Conservation (phyloP, 2,888 invertebrate genomes). For the Deilephila elpenor region DNA sequence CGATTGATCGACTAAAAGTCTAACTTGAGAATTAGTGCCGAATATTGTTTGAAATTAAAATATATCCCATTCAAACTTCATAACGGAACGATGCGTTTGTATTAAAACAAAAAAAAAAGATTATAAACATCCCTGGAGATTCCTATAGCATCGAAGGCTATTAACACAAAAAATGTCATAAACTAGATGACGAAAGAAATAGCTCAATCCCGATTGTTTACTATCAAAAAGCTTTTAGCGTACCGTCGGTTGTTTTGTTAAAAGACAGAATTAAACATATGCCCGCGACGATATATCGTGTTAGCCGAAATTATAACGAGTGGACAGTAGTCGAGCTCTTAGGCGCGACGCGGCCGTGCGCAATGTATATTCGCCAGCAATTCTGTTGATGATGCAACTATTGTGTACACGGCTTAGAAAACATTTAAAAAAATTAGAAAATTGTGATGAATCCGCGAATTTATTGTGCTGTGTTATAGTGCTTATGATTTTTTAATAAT, state of each 20-base stretch:
- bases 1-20: no score
- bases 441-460: no score
- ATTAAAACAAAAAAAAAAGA: no score
- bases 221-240: conserved; percentile 7
- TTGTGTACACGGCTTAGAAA: conserved; percentile 2
- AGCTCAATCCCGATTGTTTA: not conserved
- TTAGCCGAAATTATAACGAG: conserved; percentile 61
- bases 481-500: not conserved
- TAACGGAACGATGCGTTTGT: no score
- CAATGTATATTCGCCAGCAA: not conserved
- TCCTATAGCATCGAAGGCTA: no score
- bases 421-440: not conserved
- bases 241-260: not conserved
- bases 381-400: conserved; percentile 4
- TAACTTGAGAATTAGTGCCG: no score
- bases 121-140: no score
- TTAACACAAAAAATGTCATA: not conserved
- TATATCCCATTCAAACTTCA: no score
- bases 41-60: no score
- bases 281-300: conserved; percentile 38
- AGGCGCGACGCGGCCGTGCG: conserved; percentile 29
- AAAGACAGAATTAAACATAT: conserved; percentile 5
- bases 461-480: not conserved
- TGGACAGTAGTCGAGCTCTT: conserved; percentile 38
- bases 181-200: no score